Evolutionary conservation across 1,140 invertebrate species (phyloP), one percentile per base, ranked within the genome.

Genomic region (Leucophenga varia): DNA sequence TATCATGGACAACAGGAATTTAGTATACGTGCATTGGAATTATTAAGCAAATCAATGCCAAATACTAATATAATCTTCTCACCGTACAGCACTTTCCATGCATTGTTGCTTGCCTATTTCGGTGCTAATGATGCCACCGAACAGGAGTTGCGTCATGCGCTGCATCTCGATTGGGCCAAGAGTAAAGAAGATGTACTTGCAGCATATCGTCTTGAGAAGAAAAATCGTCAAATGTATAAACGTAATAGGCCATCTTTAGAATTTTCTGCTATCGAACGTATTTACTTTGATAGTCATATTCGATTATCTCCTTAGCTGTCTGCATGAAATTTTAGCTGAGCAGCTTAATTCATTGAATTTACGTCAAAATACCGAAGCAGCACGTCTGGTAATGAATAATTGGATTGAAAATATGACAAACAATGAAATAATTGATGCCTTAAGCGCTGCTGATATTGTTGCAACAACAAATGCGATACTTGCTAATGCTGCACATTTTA

Each of bases 401-500:
- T 94, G 89, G 88, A 87, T 93, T 0, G 82, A 82, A 32, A 79
- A 84, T 17, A 65, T 80, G 2, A 94, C 91, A 0, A 85, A 86
- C 42, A 81, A 84, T 13, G 85, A 91, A 63, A 94, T 95, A 44
- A 79, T 81, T 22, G 81, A 92, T 46, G 70, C 94, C n/a, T 55
- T 94, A 2, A 80, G 84, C 0, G 47, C 70, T 0, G 82, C 81
- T 12, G 80, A 77, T 2, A 77, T 93, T 2, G 74, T 76, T 6
- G 52, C 77, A 9, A 54, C 65, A 2, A 90, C 90, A 0, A 81
- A 85, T 61, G 54, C 92, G 34, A 86, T 92, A 6, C 67, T 93
- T 32, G 85, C 86, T 0, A 95, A 94, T 67, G 91, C 90, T 0
- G 88, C 91, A 1, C 93, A 91, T 63, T 95, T 94, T 78, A 94